Evolutionary conservation across 2,888 invertebrate species (phyloP), one percentile per base, ranked within the genome.

Genomic region (Sympetrum striolatum): DNA sequence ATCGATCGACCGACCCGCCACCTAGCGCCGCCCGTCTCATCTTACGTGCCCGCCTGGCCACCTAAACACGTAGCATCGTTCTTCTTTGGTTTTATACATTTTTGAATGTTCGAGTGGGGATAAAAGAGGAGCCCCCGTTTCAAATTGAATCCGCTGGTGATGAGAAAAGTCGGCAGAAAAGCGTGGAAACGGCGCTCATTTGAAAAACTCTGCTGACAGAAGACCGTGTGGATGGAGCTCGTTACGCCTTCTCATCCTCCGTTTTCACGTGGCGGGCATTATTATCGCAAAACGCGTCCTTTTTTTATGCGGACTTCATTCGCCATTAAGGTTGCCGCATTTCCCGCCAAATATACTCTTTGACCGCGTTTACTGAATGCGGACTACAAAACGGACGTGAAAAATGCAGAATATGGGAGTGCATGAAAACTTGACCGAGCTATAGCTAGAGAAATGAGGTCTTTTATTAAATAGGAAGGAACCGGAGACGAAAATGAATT

Each of bases 1-100:
- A 82, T 82, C 86, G 60, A 86, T 86, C 86, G 86, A 60, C 60
- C 86, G 60, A 60, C 86, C 86, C n/a, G 86, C 64, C 86, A 39
- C 86, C 82, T 82, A 58, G 15, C 58, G 82, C 58, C 86, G 10
- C 60, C 86, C 86, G 60, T 86, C 86, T 60, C 86, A 60, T 60
- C 60, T 86, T 86, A 60, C 86, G 37, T 60, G 86, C 22, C 37
- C 18, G 58, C 22, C 58, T 25, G 31, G 39, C n/a, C 81, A 58
- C 18, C 58, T 82, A 37, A 64, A 60, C 60, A 60, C 53, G 82
- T 82, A 81, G 31, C n/a, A 39, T 22, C 39, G 37, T 35, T 64
- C 86, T 35, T 22, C 37, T 86, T 48, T n/a, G 81, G 44, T 81
- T 22, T 37, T 10, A 64, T 37, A 31, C 37, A 35, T 37, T n/a